Base-by-base conservation (phyloP, 2,797 vertebrate species). In the Siniperca scherzeri region DNA sequence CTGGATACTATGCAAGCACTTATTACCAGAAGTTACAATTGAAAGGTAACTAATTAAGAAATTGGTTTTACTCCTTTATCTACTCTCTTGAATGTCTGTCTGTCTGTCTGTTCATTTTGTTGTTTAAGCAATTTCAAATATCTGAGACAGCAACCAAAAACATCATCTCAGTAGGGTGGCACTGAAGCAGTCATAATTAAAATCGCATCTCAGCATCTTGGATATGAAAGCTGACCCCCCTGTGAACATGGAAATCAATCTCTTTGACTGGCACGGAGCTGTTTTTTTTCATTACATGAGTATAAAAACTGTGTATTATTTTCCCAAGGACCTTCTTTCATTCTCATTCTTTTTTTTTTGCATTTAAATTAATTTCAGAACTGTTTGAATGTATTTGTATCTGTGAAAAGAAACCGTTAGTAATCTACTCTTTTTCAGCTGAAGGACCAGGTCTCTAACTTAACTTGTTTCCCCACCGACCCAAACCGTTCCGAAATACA, bases 191-290 rank as follows among this genome's bases (percentile, higher is more conserved):
- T 93, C 92, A 95, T 91, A 94, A 96, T 94, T 93, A 94, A 93
- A 96, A 96, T 93, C 94, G 94, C 94, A 94, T 96, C 94, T 92
- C 92, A 90, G 89, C 85, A 69, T 93, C 94, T 91, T 90, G 93
- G 92, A 95, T 94, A 94, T 93, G 91, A 94, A 94, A 92, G 91
- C 92, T 95, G 94, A 95, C 93, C 93, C 94, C 91, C 92, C 91
- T 92, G 90, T 69, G 94, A 94, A 92, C 88, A 88, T 83, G 81
- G 92, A 95, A 95, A 96, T 96, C 95, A 96, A 95, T 96, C 95
- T 95, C 87, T 83, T 88, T 94, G 94, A 96, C 92, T 95, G 94
- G 93, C 94, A 94, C 70, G 50, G 74, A 87, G 82, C 75, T 79
- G 57, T 17, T 48, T 48, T 52, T 52, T 22, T 0, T 38, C 50